Conservation (phyloP, 2,888 invertebrate genomes). For the Opisthograptis luteolata region DNA sequence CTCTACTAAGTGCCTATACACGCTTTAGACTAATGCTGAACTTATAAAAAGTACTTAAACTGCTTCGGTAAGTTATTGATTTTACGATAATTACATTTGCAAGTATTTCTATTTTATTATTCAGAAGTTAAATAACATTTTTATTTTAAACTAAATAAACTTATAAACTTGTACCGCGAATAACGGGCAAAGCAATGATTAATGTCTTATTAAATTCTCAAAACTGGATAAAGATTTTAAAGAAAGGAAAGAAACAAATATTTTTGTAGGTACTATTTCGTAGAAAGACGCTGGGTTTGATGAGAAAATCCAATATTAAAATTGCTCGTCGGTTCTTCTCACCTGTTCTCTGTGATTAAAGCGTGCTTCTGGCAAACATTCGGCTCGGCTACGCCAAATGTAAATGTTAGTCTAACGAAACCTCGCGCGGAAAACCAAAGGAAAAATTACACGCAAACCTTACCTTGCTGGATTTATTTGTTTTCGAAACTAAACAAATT, state of each 20-base stretch:
- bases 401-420: conserved; percentile 74
- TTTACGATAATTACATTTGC: too few relatives aligned
- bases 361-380: conserved; percentile 68
- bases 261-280: conserved; percentile 49
- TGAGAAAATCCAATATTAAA: conserved; percentile 78
- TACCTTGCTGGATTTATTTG: conserved; percentile 28
- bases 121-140: too few relatives aligned
- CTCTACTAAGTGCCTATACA: conserved; percentile 19
- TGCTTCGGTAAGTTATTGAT: too few relatives aligned
- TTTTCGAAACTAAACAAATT: conserved; percentile 5
- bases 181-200: conserved; percentile 26
- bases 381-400: conserved; percentile 62
- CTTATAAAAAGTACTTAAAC: conserved; percentile 30
- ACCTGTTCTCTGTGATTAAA: conserved; percentile 80
- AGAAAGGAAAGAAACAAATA: conserved; percentile 44
- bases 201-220: conserved; percentile 37
- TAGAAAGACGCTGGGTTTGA: conserved; percentile 59
- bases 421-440: conserved; percentile 66
- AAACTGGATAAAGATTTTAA: conserved; percentile 34
- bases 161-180: too few relatives aligned
- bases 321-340: conserved; percentile 65
- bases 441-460: conserved; percentile 63
- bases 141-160: too few relatives aligned
- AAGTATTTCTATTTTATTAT: too few relatives aligned
- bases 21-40: conserved; percentile 17